These are phyloP conservation scores for Metopia argyrocephala DNA, from an alignment of 2,888 invertebrate species.

Conservation along the genomic window DNA sequence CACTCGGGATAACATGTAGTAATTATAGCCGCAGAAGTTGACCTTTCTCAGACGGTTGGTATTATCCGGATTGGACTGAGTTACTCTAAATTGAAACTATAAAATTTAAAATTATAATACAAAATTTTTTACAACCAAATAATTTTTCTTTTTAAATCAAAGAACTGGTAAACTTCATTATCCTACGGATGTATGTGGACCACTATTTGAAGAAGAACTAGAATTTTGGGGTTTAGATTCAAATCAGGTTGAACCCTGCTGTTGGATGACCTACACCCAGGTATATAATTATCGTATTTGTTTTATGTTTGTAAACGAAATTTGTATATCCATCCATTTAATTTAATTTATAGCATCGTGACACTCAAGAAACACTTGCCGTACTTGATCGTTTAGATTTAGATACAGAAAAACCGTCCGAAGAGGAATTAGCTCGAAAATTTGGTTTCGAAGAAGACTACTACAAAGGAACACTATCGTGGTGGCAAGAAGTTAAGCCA, in stretches of 20 bases:
- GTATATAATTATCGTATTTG: slow-evolving; percentile 80
- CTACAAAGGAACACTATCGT: slow-evolving; percentile 91
- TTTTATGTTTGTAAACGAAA: background rate
- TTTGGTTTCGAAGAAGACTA: slow-evolving; percentile 98
- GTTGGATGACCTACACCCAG: slow-evolving; percentile 99
- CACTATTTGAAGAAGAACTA: slow-evolving; percentile 98
- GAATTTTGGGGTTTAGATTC: slow-evolving; percentile 99
- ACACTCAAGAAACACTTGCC: slow-evolving; percentile 98
- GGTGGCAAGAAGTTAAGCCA: slow-evolving; percentile 98
- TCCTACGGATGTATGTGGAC: slow-evolving; percentile 99
- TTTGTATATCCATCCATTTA: background rate
- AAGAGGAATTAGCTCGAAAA: slow-evolving; percentile 97
- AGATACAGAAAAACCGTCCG: slow-evolving; percentile 98
- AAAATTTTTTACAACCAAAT: background rate
- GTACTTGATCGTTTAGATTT: slow-evolving; percentile 98
- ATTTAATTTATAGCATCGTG: slow-evolving; percentile 86
- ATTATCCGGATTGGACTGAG: too few relatives aligned
- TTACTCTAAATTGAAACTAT: too few relatives aligned
- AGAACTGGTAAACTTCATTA: slow-evolving; percentile 99
- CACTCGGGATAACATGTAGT: too few relatives aligned
- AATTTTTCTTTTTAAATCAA: background rate
- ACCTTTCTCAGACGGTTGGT: too few relatives aligned
- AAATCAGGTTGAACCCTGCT: slow-evolving; percentile 99
- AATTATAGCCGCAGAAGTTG: too few relatives aligned
- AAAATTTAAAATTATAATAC: too few relatives aligned